A percentile compares a stretch with the other conserved stretches of the same genome.
These are phyloP conservation scores for Hanleya hanleyi DNA, from an alignment of 2,888 invertebrate genomes.

Conservation along the genomic window DNA sequence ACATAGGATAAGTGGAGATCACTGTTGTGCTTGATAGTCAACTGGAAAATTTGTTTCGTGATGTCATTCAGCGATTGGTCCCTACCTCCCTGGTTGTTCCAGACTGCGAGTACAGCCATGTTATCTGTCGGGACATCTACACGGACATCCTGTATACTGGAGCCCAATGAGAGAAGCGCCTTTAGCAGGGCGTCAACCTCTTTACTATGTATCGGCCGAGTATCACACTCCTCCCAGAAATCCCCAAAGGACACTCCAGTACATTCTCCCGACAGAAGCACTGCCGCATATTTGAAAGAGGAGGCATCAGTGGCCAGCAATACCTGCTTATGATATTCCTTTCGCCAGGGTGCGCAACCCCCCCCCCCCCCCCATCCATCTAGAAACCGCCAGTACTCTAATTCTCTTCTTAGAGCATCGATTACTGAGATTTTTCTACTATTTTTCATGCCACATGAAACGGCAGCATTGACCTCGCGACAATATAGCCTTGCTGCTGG, in stretches of 20 bases:
- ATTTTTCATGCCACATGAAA: neutral
- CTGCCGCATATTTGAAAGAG: neutral
- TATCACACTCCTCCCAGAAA: neutral
- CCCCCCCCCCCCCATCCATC: neutral
- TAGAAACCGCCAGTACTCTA: neutral
- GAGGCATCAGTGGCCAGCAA: neutral
- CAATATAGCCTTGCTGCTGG: conserved; percentile 17
- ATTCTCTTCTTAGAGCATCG: neutral
- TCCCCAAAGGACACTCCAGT: neutral
- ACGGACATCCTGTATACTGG: neutral
- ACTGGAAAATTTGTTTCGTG: neutral
- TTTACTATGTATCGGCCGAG: neutral
- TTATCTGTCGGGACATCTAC: neutral
- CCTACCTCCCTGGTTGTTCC: neutral
- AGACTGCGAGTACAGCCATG: neutral
- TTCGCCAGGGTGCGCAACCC: neutral
- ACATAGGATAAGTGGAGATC: conserved; percentile 26
- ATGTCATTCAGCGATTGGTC: too few relatives aligned
- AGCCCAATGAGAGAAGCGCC: neutral
- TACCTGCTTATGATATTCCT: neutral
- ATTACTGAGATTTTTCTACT: neutral
- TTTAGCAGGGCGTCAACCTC: neutral
- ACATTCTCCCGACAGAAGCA: neutral
- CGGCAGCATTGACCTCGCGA: conserved; percentile 4
- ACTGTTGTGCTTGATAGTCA: conserved; percentile 13